These are phyloP conservation scores for Caranx ignobilis DNA, from an alignment of 2,113 vertebrate genomes.

Conservation along the genomic window DNA sequence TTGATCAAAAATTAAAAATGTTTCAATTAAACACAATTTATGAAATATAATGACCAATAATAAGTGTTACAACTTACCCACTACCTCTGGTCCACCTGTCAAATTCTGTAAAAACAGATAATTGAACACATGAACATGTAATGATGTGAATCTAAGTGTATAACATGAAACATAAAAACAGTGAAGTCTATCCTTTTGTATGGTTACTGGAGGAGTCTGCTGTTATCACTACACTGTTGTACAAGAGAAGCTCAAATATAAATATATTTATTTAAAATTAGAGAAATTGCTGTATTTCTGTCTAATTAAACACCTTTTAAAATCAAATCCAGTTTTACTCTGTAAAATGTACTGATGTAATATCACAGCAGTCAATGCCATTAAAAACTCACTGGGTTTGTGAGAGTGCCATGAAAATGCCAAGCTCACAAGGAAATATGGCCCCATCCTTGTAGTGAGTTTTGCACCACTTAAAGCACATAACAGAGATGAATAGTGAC, in stretches of 20 bases:
- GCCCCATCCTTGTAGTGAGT: slow-evolving; percentile 2
- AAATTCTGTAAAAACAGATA: slow-evolving; percentile 11
- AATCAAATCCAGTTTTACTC: no score
- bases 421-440: slow-evolving; percentile 33
- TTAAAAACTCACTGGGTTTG: background rate
- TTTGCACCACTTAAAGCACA: background rate
- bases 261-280: no score
- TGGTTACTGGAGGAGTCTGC: background rate
- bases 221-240: background rate
- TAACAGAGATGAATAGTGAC: background rate
- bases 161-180: background rate
- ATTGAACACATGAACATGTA: background rate
- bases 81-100: background rate
- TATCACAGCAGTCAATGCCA: background rate
- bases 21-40: no score
- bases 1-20: background rate
- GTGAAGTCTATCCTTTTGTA: background rate
- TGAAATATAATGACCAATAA: background rate
- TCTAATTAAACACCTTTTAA: background rate
- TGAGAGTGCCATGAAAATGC: background rate
- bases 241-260: background rate
- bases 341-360: background rate
- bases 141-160: background rate
- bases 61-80: slow-evolving; percentile 18
- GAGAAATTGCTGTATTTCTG: no score